Evolutionary conservation across 2,113 vertebrate species (phyloP).

Genomic region (Caretta caretta): DNA sequence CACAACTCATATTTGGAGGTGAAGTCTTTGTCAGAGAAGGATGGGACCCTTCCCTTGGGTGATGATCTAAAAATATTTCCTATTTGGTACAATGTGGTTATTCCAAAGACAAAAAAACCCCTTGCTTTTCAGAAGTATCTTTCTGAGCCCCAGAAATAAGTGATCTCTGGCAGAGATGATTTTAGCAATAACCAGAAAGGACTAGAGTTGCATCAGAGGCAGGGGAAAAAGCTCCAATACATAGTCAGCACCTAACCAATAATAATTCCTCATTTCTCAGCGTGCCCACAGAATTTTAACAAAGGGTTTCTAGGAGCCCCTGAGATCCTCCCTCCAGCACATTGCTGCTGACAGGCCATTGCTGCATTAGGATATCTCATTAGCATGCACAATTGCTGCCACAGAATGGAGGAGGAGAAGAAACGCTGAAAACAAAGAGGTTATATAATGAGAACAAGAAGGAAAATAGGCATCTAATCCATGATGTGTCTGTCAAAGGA

Average conservation of each 20-base stretch:
- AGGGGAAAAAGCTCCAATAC: background rate
- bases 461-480: background rate
- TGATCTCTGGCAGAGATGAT: background rate
- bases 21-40: background rate
- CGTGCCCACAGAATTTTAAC: background rate
- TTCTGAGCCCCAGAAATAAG: background rate
- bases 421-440: background rate
- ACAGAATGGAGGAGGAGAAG: background rate
- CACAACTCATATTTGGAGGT: background rate
- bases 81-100: background rate
- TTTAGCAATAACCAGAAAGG: background rate
- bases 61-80: background rate
- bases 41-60: background rate
- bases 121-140: background rate
- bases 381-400: fast-evolving
- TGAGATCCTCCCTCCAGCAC: background rate
- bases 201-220: background rate
- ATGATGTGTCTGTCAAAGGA: background rate
- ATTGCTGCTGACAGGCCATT: background rate
- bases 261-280: background rate
- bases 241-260: background rate
- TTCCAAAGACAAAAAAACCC: background rate
- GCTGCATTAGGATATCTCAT: background rate
- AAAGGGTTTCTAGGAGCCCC: background rate
- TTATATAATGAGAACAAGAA: background rate